Evolutionary conservation across 2,113 vertebrate species (phyloP), one percentile per base, ranked within the genome.

Genomic region (Patagioenas fasciata): DNA sequence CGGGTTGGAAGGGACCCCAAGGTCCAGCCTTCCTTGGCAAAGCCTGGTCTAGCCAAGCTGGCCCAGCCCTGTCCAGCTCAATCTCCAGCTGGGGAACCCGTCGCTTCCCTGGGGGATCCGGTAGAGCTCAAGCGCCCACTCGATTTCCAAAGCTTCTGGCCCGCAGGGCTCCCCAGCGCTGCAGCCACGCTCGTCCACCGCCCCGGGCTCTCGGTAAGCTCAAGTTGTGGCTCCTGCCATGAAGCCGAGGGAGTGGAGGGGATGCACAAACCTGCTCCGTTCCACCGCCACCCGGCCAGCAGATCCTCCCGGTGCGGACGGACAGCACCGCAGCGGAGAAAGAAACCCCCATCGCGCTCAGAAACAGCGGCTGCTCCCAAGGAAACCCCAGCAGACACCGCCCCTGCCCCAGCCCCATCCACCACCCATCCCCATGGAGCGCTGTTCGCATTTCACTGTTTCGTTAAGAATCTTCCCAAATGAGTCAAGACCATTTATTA

Each of bases 121-220:
- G 8, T 5, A 4, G 23, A 50, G 40, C 19, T 17, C 40, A 9
- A 28, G 48, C 13, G 38, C 51, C 23, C 13, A 25, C 19, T 26
- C 4, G 1, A 19, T 11, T 73, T 16, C 54, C 38, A 18, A 13
- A 51, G 31, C 48, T 23, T 10, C 42, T 26, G 23, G 8, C 24
- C 23, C 0, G 4, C 47, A 44, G 34, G 1, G 4, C 15, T 50
- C 47, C 24, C 38, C 79, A 29, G 53, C 42, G 21, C 10, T 24
- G 57, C 7, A 28, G 13, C 8, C 50, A 5, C 0, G 3, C 23
- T 3, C 23, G 15, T 11, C 50, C 4, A 2, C 3, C 13, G 10
- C 6, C 6, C 32, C 3, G 26, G 34, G 60, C 61, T 38, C 54
- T 5, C 11, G 15, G 7, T 2, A 40, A 56, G 42, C 67, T n/a